Evolutionary conservation across 2,888 invertebrate species (phyloP).

Genomic region (Bhutanitis thaidina): DNA sequence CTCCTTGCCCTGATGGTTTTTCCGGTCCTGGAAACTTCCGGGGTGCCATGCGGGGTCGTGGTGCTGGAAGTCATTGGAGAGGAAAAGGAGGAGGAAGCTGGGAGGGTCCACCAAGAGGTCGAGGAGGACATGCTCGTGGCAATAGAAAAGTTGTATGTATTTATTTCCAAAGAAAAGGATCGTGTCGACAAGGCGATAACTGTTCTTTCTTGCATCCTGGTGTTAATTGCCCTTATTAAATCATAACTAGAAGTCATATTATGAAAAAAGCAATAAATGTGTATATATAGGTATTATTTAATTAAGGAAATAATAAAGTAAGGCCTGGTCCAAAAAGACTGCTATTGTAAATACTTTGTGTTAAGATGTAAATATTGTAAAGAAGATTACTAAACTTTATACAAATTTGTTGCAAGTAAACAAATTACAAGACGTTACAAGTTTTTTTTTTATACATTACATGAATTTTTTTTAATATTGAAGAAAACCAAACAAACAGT

Average conservation of each 20-base stretch:
- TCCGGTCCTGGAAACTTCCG: constrained; percentile 68
- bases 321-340: constrained; percentile 46
- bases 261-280: constrained; percentile 9
- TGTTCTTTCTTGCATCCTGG: constrained; percentile 92
- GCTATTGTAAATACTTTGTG: constrained; percentile 40
- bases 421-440: constrained; percentile 11
- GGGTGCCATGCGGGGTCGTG: constrained; percentile 79
- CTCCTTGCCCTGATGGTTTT: constrained; percentile 54
- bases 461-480: too few species aligned
- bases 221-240: constrained; percentile 77
- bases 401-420: constrained; percentile 30
- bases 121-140: constrained; percentile 72
- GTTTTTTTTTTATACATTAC: constrained; percentile 11
- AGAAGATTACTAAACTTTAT: constrained; percentile 24
- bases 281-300: constrained; percentile 13
- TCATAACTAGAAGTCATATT: background rate
- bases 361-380: constrained; percentile 40
- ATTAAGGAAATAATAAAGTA: constrained; percentile 17
- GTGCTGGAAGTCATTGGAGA: constrained; percentile 70
- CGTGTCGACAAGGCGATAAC: constrained; percentile 89
- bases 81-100: constrained; percentile 71
- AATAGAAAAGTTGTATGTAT: constrained; percentile 83
- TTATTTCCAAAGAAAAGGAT: constrained; percentile 89
- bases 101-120: constrained; percentile 67
- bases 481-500: too few species aligned